phyloP scores from a whole-genome alignment of 2,113 vertebrate species.

The Pituophis catenifer region DNA sequence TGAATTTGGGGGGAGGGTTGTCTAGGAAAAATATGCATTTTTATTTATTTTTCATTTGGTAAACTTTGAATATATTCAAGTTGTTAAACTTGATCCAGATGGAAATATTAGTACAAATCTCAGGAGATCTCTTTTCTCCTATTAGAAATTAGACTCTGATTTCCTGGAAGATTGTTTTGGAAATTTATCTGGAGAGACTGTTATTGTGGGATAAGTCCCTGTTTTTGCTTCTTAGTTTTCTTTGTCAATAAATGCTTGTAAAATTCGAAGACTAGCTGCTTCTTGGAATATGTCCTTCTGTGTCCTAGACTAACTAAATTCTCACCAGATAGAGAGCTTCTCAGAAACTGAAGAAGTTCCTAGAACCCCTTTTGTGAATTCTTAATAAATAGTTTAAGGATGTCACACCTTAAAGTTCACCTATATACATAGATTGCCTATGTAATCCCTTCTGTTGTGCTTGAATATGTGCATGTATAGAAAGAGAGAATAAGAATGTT shows the following conservation, averaged over 20 bases:
- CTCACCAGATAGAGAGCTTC: neutral
- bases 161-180: neutral
- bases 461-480: neutral
- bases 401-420: neutral
- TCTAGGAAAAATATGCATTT: neutral
- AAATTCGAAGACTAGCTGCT: neutral
- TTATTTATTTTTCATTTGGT: neutral
- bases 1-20: neutral
- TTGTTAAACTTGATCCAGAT: neutral
- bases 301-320: neutral
- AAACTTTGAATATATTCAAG: neutral
- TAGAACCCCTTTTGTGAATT: neutral
- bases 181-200: neutral
- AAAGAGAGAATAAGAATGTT: neutral
- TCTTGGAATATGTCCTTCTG: neutral
- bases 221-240: neutral
- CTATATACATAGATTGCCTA: neutral
- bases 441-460: neutral
- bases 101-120: neutral
- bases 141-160: neutral
- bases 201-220: neutral
- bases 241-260: neutral
- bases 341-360: neutral
- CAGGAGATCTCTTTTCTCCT: neutral
- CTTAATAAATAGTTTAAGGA: neutral